Conservation (phyloP, 2,113 vertebrate species). For the Pterophyllum scalare region DNA sequence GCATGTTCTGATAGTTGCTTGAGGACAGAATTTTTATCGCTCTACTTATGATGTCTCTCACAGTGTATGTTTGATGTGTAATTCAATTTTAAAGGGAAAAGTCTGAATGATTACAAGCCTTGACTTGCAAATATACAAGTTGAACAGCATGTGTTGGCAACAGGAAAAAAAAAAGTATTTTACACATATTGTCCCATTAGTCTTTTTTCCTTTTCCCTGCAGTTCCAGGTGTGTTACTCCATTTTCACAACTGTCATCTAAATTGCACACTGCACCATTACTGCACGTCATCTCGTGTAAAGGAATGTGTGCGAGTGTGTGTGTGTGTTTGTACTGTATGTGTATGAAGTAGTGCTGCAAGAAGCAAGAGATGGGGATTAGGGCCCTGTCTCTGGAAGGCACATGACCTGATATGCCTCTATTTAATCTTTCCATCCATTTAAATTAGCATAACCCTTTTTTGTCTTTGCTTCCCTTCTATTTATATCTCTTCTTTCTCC, state of each 20-base stretch:
- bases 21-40: conserved; percentile 25
- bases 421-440: conserved; percentile 53
- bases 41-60: conserved; percentile 29
- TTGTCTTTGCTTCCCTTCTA: background rate
- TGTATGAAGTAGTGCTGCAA: conserved; percentile 5
- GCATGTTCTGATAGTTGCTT: conserved; percentile 63
- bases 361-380: conserved; percentile 19
- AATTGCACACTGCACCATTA: background rate
- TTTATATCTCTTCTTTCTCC: background rate
- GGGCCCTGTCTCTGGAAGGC: conserved; percentile 20
- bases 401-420: conserved; percentile 33
- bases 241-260: conserved; percentile 27
- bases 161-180: background rate
- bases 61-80: background rate
- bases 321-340: background rate
- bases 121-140: background rate
- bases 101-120: background rate
- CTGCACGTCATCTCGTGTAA: background rate
- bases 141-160: background rate
- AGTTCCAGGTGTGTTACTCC: conserved; percentile 22
- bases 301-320: background rate
- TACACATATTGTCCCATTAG: background rate
- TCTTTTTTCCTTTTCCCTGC: conserved; percentile 2
- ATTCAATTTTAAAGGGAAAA: background rate
- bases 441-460: conserved; percentile 53